phyloP scores from a whole-genome alignment of 2,797 vertebrate species.

The Sitta carolinensis region DNA sequence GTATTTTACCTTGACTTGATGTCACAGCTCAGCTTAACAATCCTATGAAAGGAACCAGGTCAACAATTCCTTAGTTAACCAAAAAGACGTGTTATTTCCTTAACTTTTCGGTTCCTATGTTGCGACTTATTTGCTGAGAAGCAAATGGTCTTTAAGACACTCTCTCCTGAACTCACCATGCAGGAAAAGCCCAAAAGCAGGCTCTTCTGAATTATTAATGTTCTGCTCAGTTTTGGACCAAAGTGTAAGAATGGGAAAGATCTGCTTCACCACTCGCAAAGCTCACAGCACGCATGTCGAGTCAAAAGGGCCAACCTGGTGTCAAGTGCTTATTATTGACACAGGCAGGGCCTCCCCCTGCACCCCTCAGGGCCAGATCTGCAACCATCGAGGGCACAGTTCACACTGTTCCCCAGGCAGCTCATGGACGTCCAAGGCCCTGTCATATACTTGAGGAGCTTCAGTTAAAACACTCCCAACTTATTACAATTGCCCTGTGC shows the following conservation, averaged over 20 bases:
- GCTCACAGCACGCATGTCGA: fast-evolving
- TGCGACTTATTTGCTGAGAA: background rate
- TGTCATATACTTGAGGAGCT: background rate
- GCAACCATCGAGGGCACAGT: background rate
- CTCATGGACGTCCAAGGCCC: background rate
- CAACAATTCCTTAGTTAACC: background rate
- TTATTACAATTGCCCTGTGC: background rate
- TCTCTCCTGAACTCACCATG: background rate
- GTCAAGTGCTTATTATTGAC: background rate
- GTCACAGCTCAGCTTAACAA: background rate
- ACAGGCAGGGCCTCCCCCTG: background rate
- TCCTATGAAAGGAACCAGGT: slow-evolving; percentile 21
- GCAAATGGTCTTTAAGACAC: background rate
- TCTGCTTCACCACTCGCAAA: background rate
- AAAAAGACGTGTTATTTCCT: background rate
- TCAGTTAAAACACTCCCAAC: background rate
- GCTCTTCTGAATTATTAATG: background rate
- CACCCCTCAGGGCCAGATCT: background rate
- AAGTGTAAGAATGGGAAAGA: background rate
- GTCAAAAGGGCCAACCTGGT: background rate
- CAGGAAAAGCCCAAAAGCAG: background rate
- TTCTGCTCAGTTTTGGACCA: background rate
- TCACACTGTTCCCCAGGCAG: background rate
- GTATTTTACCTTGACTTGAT: slow-evolving; percentile 32
- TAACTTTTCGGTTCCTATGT: background rate